phyloP scores from a whole-genome alignment of 2,888 invertebrate genomes.

The Blomia tropicalis region DNA sequence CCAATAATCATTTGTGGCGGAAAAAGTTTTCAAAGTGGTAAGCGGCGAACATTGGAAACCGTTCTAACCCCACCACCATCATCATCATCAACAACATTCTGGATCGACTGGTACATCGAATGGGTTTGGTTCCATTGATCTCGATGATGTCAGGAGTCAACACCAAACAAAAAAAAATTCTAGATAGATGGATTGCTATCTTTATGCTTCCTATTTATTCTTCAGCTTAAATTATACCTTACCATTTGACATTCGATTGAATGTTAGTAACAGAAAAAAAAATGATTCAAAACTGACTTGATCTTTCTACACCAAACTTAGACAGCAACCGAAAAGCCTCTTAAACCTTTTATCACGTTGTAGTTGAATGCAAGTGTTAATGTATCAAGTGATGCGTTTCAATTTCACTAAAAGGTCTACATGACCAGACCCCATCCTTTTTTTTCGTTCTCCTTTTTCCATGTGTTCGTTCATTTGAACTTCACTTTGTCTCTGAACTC shows the following conservation, averaged over 20 bases:
- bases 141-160: no score
- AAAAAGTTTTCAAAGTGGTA: not conserved
- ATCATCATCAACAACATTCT: no score
- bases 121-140: not conserved
- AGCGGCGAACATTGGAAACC: not conserved
- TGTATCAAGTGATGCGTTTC: no score
- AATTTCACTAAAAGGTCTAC: no score
- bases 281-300: no score
- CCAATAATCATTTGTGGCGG: not conserved
- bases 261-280: no score
- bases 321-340: no score
- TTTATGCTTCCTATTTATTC: not conserved
- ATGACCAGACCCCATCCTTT: no score
- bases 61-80: not conserved
- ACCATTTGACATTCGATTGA: not conserved
- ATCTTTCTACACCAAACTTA: no score
- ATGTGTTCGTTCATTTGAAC: not conserved
- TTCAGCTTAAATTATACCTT: not conserved
- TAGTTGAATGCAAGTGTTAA: no score
- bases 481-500: not conserved
- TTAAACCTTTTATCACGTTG: not conserved
- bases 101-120: conserved; percentile 4
- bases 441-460: not conserved
- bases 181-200: not conserved
- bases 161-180: conserved; percentile 4